Evolutionary conservation across 2,888 invertebrate genomes (phyloP).

Genomic region (Ophioninae sp.): DNA sequence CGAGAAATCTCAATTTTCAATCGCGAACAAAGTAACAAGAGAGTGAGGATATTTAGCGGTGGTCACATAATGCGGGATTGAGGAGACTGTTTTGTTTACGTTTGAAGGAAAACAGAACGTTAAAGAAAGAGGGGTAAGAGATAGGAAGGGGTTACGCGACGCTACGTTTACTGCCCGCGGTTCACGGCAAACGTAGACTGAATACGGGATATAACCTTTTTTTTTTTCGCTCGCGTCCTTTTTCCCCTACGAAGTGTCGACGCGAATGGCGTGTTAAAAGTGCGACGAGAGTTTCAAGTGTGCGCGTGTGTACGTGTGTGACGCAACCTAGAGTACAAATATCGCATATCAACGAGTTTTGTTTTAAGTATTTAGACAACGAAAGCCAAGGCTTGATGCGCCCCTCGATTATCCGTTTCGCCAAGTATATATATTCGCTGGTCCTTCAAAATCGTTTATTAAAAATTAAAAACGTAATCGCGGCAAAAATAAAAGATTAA

Average conservation of each 20-base stretch:
- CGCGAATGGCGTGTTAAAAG: constrained; percentile 14
- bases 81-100: constrained; percentile 60
- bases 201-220: constrained; percentile 65
- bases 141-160: constrained; percentile 21
- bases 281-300: constrained; percentile 22
- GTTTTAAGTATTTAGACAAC: constrained; percentile 50
- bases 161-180: constrained; percentile 9
- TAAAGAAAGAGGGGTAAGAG: constrained; percentile 18
- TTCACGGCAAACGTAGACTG: constrained; percentile 55
- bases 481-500: constrained; percentile 16
- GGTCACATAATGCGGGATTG: constrained; percentile 17
- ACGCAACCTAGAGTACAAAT: constrained; percentile 75
- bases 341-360: constrained; percentile 70
- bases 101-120: constrained; percentile 8
- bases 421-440: not conserved
- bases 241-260: constrained; percentile 37
- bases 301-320: constrained; percentile 69
- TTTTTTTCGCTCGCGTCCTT: constrained; percentile 12
- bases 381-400: constrained; percentile 14
- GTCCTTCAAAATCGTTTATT: no score
- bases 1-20: constrained; percentile 20
- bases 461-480: constrained; percentile 24
- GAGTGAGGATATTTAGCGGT: constrained; percentile 31
- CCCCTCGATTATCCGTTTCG: not conserved
- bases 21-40: constrained; percentile 3